Conservation (phyloP, 2,888 invertebrate species). For the Pocota personata region DNA sequence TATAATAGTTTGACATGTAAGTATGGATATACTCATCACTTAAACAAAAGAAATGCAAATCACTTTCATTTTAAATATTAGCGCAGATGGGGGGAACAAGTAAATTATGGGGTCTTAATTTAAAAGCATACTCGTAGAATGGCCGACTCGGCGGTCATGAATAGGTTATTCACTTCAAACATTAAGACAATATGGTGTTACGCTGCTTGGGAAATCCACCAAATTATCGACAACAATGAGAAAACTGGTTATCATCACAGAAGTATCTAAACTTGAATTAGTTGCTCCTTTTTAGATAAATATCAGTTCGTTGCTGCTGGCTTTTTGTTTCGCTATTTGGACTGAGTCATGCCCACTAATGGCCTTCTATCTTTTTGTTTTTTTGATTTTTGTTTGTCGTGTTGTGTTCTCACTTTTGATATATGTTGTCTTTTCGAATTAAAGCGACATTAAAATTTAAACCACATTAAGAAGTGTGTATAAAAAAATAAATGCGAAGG, state of each 20-base stretch:
- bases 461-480: neutral
- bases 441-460: constrained; percentile 8
- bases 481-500: neutral
- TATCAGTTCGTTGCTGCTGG: neutral
- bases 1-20: neutral
- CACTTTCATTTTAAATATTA: neutral
- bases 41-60: neutral
- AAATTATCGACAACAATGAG: constrained; percentile 4
- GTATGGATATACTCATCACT: neutral
- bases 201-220: constrained; percentile 17
- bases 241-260: constrained; percentile 9
- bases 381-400: neutral
- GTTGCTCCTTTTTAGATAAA: constrained; percentile 8
- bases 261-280: neutral
- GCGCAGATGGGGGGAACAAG: neutral
- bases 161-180: constrained; percentile 34
- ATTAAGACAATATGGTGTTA: neutral
- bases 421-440: constrained; percentile 17
- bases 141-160: neutral
- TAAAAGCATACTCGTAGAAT: neutral
- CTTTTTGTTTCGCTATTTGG: neutral
- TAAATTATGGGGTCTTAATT: neutral
- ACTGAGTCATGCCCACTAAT: constrained; percentile 39
- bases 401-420: neutral
- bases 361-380: constrained; percentile 15